phyloP scores from a whole-genome alignment of 2,888 invertebrate genomes.

The Polyommatus iphigenia region DNA sequence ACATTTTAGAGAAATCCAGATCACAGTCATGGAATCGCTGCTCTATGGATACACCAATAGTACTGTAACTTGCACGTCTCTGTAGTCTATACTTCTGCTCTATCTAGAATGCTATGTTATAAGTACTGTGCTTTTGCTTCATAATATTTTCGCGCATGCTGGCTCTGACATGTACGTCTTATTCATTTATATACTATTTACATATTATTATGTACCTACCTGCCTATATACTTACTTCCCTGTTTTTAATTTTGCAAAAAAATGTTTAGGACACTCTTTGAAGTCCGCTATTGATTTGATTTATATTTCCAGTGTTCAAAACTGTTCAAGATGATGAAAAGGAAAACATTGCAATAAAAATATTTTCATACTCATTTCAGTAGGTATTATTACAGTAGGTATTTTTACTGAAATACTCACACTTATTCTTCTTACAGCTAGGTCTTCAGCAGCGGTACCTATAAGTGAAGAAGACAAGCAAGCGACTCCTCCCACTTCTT shows the following conservation, averaged over 20 bases:
- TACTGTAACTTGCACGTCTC: not conserved
- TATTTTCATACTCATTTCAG: not conserved
- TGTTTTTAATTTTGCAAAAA: not conserved
- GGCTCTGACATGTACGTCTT: no score
- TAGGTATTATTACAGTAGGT: not conserved
- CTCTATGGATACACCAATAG: not conserved
- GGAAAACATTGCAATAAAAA: not conserved
- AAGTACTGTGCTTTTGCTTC: not conserved
- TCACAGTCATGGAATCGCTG: not conserved
- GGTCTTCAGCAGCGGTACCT: slow-evolving; percentile 41
- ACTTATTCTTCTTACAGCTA: slow-evolving; percentile 46
- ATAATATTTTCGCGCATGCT: no score
- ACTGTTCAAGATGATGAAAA: slow-evolving; percentile 25
- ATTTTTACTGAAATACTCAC: not conserved
- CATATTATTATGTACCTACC: not conserved
- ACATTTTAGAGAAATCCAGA: no score
- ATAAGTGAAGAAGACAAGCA: slow-evolving; percentile 49
- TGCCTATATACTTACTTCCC: not conserved
- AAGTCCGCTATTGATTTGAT: not conserved
- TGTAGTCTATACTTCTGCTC: slow-evolving; percentile 17
- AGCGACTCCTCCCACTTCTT: slow-evolving; percentile 42
- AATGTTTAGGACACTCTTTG: not conserved
- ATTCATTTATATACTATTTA: not conserved
- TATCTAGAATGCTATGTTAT: not conserved
- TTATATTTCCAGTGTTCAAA: slow-evolving; percentile 31